A percentile compares a stretch with the other conserved stretches of the same genome.
Evolutionary conservation across 2,113 vertebrate genomes (phyloP).

Genomic region (Clarias batrachus): DNA sequence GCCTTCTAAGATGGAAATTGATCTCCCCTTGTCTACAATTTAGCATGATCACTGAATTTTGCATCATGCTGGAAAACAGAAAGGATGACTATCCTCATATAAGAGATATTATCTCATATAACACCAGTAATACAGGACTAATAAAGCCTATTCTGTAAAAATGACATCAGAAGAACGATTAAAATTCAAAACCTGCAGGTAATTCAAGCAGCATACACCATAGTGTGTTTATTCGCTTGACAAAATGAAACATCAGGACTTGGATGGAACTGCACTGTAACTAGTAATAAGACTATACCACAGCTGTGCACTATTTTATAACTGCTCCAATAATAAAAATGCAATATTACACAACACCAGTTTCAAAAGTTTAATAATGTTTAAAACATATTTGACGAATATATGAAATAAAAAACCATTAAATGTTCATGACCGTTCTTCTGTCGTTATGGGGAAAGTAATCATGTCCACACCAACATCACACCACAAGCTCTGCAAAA

Average conservation of each 20-base stretch:
- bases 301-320: background rate
- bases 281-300: background rate
- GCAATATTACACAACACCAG: background rate
- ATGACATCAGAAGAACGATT: background rate
- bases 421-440: background rate
- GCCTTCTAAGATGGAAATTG: background rate
- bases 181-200: background rate
- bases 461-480: background rate
- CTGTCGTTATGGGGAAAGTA: background rate
- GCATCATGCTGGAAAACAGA: background rate
- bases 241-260: background rate
- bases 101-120: background rate
- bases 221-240: background rate
- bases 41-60: background rate
- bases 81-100: background rate
- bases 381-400: background rate
- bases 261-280: background rate
- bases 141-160: background rate
- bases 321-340: background rate
- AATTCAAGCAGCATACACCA: background rate
- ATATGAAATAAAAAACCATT: background rate
- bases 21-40: background rate
- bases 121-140: background rate
- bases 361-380: too few species aligned
- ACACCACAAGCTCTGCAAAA: background rate